Percentiles rank a stretch among this genome's conserved stretches.
phyloP scores from a whole-genome alignment of 2,888 invertebrate genomes.

The Raillietiella orientalis region DNA sequence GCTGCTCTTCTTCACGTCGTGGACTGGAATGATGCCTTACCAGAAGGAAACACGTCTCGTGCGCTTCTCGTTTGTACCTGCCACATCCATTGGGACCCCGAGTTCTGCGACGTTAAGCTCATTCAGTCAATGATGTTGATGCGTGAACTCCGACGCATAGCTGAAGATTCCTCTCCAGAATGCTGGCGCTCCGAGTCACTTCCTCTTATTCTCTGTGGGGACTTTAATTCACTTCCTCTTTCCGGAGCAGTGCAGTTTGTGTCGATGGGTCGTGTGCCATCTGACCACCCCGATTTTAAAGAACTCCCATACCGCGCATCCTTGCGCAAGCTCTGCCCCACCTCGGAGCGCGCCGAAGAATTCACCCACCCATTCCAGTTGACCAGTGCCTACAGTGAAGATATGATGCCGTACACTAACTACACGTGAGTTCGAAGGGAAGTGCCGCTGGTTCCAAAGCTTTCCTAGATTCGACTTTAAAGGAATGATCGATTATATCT shows the following conservation, averaged over 20 bases:
- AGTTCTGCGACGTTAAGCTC: conserved; percentile 94
- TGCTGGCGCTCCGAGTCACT: conserved; percentile 8
- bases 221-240: conserved; percentile 91
- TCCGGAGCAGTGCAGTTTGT: conserved; percentile 86
- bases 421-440: conserved; percentile 42
- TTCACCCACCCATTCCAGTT: conserved; percentile 88
- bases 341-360: conserved; percentile 7
- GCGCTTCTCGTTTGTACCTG: conserved; percentile 93
- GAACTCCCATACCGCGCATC: conserved; percentile 70
- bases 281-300: conserved; percentile 86
- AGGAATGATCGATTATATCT: conserved; percentile 98
- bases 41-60: no score
- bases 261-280: conserved; percentile 53
- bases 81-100: conserved; percentile 99
- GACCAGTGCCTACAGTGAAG: conserved; percentile 73
- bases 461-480: conserved; percentile 75
- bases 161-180: background rate
- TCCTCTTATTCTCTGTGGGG: conserved; percentile 62
- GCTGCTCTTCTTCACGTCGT: conserved; percentile 79
- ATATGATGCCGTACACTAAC: conserved; percentile 91
- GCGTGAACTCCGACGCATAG: conserved; percentile 23
- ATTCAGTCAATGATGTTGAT: conserved; percentile 98
- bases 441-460: background rate
- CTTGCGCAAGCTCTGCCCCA: conserved; percentile 43
- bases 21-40: no score